Evolutionary conservation across 2,888 invertebrate species (phyloP).

Genomic region (Catocala sponsa): DNA sequence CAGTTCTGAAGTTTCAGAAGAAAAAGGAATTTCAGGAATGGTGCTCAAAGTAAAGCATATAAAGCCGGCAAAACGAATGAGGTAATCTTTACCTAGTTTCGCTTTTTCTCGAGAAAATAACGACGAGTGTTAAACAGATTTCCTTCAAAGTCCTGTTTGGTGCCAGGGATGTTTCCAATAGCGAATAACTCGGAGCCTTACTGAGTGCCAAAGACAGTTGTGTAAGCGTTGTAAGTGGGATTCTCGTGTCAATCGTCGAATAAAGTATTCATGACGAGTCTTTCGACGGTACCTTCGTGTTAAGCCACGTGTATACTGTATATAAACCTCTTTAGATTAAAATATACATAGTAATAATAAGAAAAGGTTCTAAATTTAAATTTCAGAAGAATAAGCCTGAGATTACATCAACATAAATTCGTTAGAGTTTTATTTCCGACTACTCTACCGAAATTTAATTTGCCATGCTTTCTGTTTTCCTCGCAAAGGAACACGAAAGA

Average conservation of each 20-base stretch:
- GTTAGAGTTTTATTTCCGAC: background rate
- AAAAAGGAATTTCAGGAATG: too few relatives aligned
- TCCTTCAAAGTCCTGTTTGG: background rate
- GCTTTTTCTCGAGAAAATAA: too few relatives aligned
- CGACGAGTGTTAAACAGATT: too few relatives aligned
- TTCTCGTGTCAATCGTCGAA: conserved; percentile 41
- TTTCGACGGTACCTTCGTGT: conserved; percentile 10
- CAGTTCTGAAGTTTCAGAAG: too few relatives aligned
- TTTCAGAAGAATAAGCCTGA: too few relatives aligned
- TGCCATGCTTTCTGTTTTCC: conserved; percentile 2
- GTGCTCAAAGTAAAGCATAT: too few relatives aligned
- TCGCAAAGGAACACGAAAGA: conserved; percentile 6
- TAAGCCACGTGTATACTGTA: conserved; percentile 1
- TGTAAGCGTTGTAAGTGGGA: conserved; percentile 34
- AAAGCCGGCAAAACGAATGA: too few relatives aligned
- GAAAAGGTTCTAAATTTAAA: too few relatives aligned
- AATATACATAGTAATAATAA: too few relatives aligned
- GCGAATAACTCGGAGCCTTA: conserved; percentile 11
- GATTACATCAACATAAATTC: background rate
- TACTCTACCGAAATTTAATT: background rate
- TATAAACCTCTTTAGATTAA: background rate
- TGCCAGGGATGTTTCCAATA: background rate
- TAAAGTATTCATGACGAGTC: conserved; percentile 47
- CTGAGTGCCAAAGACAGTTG: conserved; percentile 31
- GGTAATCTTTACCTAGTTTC: too few relatives aligned